A percentile compares a stretch with the other conserved stretches of the same genome.
These are phyloP conservation scores for Gambelia wislizenii DNA, from an alignment of 2,797 vertebrate genomes.

Conservation along the genomic window DNA sequence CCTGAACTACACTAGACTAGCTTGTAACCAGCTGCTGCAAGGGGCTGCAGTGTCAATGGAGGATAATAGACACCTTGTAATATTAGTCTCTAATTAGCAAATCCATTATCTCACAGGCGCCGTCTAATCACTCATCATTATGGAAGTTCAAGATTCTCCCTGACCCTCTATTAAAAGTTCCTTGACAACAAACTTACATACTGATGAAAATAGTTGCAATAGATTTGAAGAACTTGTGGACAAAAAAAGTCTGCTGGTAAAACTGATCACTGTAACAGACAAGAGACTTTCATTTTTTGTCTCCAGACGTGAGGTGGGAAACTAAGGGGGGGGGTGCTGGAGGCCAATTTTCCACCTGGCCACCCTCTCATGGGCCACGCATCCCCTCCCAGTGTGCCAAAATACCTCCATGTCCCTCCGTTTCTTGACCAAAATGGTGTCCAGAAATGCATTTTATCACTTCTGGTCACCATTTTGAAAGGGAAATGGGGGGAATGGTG, in stretches of 20 bases:
- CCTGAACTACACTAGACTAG: background rate
- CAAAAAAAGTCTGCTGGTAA: background rate
- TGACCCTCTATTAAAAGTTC: conserved; percentile 27
- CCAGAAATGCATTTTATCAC: no score
- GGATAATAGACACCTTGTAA: conserved; percentile 29
- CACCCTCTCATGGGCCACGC: no score
- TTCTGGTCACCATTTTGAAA: no score
- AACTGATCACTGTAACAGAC: background rate
- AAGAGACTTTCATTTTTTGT: conserved; percentile 4
- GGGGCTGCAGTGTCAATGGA: background rate
- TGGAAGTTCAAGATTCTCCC: conserved; percentile 15
- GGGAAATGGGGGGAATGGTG: no score
- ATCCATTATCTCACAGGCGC: conserved; percentile 15
- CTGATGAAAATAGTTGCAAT: background rate
- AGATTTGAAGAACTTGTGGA: background rate
- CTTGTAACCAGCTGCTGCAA: background rate
- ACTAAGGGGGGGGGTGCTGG: no score
- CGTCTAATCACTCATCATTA: conserved; percentile 17
- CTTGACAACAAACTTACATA: conserved; percentile 4
- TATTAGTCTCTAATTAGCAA: conserved; percentile 10
- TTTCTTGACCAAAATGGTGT: no score
- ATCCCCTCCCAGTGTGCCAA: no score
- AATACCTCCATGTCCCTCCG: no score
- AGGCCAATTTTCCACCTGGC: no score
- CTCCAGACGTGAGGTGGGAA: background rate